phyloP scores from a whole-genome alignment of 2,888 invertebrate species.

The Venustoraphidia nigricollis region DNA sequence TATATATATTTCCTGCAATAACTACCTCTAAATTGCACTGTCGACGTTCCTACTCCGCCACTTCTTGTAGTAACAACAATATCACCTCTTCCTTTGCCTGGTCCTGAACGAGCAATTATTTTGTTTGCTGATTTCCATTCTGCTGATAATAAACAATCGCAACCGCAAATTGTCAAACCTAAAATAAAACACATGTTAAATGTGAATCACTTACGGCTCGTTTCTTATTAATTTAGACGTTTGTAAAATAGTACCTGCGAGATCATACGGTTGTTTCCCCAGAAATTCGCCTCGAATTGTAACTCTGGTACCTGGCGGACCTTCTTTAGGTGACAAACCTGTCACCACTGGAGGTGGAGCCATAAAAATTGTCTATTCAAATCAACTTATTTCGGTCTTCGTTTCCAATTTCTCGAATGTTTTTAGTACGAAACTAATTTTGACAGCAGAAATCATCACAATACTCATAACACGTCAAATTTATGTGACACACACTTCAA shows the following conservation, averaged over 20 bases:
- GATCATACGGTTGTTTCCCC: slow-evolving; percentile 69
- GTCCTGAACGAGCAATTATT: slow-evolving; percentile 89
- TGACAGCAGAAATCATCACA: too few relatives aligned
- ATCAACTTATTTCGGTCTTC: not conserved
- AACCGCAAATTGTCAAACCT: slow-evolving; percentile 90
- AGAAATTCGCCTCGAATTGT: slow-evolving; percentile 93
- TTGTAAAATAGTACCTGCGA: slow-evolving; percentile 46
- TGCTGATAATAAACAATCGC: slow-evolving; percentile 85
- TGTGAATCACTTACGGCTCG: not conserved
- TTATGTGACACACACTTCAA: too few relatives aligned
- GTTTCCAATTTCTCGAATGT: too few relatives aligned
- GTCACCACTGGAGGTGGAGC: slow-evolving; percentile 78
- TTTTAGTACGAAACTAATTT: too few relatives aligned
- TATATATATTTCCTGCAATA: slow-evolving; percentile 5
- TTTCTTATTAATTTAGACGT: not conserved
- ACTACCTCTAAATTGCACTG: slow-evolving; percentile 70
- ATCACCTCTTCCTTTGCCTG: slow-evolving; percentile 81
- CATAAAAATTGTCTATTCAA: slow-evolving; percentile 26
- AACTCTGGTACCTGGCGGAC: slow-evolving; percentile 89
- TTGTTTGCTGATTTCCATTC: slow-evolving; percentile 98
- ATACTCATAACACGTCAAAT: too few relatives aligned
- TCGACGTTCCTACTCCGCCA: slow-evolving; percentile 78
- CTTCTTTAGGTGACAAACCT: slow-evolving; percentile 96
- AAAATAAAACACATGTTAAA: slow-evolving; percentile 12
- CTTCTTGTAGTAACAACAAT: slow-evolving; percentile 76